Evolutionary conservation across 2,797 vertebrate species (phyloP).

Genomic region (Caiman crocodilus): DNA sequence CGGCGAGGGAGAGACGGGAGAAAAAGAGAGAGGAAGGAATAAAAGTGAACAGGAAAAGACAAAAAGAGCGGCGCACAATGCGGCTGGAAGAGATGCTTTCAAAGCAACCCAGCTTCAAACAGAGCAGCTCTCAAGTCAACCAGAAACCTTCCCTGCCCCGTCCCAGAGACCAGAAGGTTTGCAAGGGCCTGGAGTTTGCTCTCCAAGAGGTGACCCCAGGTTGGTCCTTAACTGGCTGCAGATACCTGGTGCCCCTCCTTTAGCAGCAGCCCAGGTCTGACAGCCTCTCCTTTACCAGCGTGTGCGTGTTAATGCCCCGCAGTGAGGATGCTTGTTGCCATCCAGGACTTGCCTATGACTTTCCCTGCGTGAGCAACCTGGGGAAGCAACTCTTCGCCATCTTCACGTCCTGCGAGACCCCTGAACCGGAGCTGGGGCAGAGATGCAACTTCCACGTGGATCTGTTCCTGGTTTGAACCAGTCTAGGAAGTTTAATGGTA

Average conservation of each 20-base stretch:
- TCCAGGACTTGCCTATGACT: no score
- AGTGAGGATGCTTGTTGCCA: background rate
- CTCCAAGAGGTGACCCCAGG: background rate
- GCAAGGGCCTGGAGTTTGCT: background rate
- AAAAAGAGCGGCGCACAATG: background rate
- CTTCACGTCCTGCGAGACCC: no score
- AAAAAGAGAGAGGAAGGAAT: background rate
- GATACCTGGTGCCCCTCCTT: background rate
- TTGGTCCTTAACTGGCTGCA: background rate
- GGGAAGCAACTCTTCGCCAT: no score
- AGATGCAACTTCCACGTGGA: no score
- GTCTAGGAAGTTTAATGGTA: no score
- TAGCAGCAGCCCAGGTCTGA: background rate
- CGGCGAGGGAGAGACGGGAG: background rate
- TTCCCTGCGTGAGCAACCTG: no score
- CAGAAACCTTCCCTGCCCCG: background rate
- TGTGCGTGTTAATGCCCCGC: background rate
- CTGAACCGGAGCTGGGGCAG: no score
- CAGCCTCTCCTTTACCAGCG: background rate
- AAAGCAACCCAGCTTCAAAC: background rate
- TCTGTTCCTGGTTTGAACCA: no score
- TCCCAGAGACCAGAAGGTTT: background rate
- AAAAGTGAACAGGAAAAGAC: slow-evolving; percentile 1
- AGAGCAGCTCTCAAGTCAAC: background rate
- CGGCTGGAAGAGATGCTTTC: background rate